A percentile compares a stretch with the other conserved stretches of the same genome.
These are phyloP conservation scores for Morinoia aosen DNA, from an alignment of 2,888 invertebrate genomes.

Conservation along the genomic window DNA sequence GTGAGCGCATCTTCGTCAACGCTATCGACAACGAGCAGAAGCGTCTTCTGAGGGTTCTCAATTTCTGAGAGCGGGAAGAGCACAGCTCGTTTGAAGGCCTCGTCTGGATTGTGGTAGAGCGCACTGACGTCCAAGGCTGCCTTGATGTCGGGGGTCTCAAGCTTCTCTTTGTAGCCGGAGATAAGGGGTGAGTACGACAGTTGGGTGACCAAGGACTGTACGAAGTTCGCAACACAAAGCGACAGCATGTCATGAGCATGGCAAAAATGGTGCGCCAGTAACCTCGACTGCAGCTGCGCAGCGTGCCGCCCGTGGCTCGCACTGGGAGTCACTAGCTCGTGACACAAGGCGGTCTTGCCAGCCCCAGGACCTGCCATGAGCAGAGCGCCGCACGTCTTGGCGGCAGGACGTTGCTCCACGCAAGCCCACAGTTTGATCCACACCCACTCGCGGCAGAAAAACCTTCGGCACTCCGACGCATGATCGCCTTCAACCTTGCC, in stretches of 20 bases:
- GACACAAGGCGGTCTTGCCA: conserved; percentile 92
- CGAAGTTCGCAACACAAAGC: conserved; percentile 87
- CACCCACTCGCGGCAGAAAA: conserved; percentile 95
- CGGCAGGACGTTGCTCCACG: conserved; percentile 84
- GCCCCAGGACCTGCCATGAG: conserved; percentile 93
- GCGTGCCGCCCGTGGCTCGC: conserved; percentile 80
- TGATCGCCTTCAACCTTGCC: not conserved
- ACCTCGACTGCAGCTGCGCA: conserved; percentile 79
- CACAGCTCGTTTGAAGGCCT: conserved; percentile 89
- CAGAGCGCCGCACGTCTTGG: conserved; percentile 86
- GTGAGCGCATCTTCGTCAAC: conserved; percentile 80
- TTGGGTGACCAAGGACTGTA: conserved; percentile 87
- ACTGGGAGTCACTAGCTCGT: conserved; percentile 83
- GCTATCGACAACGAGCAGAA: conserved; percentile 88
- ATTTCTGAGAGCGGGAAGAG: conserved; percentile 89
- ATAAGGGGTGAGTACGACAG: conserved; percentile 75
- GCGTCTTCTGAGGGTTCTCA: conserved; percentile 84
- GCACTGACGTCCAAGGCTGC: conserved; percentile 84
- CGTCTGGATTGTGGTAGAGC: conserved; percentile 89
- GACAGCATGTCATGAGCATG: conserved; percentile 88
- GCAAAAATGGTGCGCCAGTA: conserved; percentile 89
- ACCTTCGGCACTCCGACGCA: conserved; percentile 75
- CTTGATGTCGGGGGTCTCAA: conserved; percentile 86
- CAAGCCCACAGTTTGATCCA: conserved; percentile 94
- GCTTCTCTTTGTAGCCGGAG: conserved; percentile 81